phyloP scores from a whole-genome alignment of 2,888 invertebrate species.

The Apamea monoglypha region DNA sequence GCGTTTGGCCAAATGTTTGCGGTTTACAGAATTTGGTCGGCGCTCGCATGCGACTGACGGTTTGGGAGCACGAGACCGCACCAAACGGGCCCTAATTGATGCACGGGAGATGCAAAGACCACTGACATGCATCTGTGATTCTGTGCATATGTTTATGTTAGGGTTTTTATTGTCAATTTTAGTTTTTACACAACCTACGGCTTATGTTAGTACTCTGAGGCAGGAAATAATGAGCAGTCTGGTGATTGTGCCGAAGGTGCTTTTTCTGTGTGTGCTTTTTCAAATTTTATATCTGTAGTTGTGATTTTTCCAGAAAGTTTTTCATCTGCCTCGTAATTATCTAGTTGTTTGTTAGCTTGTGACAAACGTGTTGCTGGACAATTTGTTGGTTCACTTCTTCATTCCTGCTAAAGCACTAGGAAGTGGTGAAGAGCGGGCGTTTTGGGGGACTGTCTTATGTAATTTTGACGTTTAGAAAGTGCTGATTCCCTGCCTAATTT shows the following conservation, averaged over 20 bases:
- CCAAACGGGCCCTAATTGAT: conserved; percentile 66
- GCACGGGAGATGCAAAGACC: conserved; percentile 46
- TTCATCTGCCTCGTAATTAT: neutral
- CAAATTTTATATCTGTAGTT: neutral
- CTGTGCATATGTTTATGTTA: neutral
- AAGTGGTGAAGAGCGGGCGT: no score
- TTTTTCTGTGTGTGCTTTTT: no score
- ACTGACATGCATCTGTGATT: conserved; percentile 30
- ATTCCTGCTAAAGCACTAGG: no score
- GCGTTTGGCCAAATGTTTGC: conserved; percentile 56
- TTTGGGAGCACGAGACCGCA: conserved; percentile 59
- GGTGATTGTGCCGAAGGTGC: neutral
- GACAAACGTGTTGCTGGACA: no score
- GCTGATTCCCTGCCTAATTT: no score
- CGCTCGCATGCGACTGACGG: conserved; percentile 58
- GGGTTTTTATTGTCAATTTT: neutral
- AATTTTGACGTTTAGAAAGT: no score
- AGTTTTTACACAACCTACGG: neutral
- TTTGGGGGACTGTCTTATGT: no score
- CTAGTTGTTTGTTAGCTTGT: neutral
- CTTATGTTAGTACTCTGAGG: neutral
- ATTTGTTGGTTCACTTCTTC: no score
- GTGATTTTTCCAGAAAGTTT: neutral
- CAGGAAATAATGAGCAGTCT: neutral
- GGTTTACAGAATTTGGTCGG: conserved; percentile 58